Evolutionary conservation across 2,113 vertebrate genomes (phyloP).

Genomic region (Rhea pennata): DNA sequence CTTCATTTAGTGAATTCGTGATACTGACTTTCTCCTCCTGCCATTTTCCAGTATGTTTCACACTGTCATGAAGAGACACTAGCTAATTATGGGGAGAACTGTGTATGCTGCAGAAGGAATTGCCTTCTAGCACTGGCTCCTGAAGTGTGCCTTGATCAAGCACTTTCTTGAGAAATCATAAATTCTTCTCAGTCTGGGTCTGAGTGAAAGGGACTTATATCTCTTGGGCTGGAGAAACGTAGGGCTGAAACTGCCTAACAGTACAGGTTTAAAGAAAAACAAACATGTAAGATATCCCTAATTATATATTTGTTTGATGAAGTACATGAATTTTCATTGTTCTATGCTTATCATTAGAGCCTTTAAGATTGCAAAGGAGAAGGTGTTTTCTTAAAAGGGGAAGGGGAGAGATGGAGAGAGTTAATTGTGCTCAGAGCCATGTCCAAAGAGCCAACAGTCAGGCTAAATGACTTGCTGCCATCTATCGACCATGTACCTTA

Average conservation of each 20-base stretch:
- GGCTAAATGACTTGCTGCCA: slow-evolving; percentile 78
- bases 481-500: slow-evolving; percentile 73
- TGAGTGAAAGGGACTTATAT: background rate
- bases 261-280: background rate
- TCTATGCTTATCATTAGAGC: background rate
- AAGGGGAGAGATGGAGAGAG: background rate
- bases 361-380: background rate
- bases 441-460: slow-evolving; percentile 50
- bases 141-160: background rate
- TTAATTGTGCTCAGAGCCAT: background rate
- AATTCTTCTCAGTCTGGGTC: background rate
- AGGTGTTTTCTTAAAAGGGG: background rate
- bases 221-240: background rate
- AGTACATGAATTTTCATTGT: background rate
- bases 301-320: background rate
- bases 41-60: background rate
- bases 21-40: background rate
- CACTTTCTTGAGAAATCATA: background rate
- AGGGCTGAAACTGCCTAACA: background rate
- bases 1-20: background rate
- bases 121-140: background rate
- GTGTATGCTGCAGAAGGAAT: background rate
- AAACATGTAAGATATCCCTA: background rate
- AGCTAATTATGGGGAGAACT: background rate
- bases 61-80: background rate